phyloP scores from a whole-genome alignment of 2,888 invertebrate genomes.

The Drosophila paramelanica region DNA sequence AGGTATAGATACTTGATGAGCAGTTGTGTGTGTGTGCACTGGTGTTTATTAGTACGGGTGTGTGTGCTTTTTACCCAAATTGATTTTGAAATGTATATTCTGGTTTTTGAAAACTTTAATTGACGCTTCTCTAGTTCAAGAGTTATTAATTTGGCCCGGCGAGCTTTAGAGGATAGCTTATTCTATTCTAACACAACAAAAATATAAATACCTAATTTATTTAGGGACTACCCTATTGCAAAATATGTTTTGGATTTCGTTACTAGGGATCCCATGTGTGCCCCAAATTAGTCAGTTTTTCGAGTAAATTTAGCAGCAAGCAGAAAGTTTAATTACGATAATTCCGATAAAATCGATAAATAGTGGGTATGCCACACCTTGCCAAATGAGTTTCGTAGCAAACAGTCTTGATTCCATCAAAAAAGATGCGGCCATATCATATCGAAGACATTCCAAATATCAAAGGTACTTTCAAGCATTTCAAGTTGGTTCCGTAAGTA shows the following conservation, averaged over 20 bases:
- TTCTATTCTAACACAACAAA: too few species aligned
- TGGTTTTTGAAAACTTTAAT: slow-evolving; percentile 17
- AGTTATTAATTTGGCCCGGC: background rate
- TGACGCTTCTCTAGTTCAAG: slow-evolving; percentile 10
- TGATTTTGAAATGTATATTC: slow-evolving; percentile 44
- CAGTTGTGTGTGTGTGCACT: background rate
- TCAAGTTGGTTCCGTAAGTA: slow-evolving; percentile 37
- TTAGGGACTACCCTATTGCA: too few species aligned
- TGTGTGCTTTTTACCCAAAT: slow-evolving; percentile 21
- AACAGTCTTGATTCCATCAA: background rate
- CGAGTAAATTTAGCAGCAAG: too few species aligned
- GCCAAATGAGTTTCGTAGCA: background rate
- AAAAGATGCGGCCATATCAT: background rate
- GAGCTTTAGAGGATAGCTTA: too few species aligned
- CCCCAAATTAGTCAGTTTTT: too few species aligned
- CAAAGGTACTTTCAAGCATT: slow-evolving; percentile 7
- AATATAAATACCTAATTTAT: too few species aligned
- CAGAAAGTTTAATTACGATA: too few species aligned
- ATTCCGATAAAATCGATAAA: too few species aligned
- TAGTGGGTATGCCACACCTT: too few species aligned
- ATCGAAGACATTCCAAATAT: slow-evolving; percentile 23
- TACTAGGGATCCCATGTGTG: too few species aligned
- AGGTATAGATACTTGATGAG: slow-evolving; percentile 12
- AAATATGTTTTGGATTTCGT: too few species aligned
- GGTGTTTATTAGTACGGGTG: background rate